A percentile compares a stretch with the other conserved stretches of the same genome.
Evolutionary conservation across 2,113 vertebrate genomes (phyloP).

Genomic region (Pedionomus torquatus): DNA sequence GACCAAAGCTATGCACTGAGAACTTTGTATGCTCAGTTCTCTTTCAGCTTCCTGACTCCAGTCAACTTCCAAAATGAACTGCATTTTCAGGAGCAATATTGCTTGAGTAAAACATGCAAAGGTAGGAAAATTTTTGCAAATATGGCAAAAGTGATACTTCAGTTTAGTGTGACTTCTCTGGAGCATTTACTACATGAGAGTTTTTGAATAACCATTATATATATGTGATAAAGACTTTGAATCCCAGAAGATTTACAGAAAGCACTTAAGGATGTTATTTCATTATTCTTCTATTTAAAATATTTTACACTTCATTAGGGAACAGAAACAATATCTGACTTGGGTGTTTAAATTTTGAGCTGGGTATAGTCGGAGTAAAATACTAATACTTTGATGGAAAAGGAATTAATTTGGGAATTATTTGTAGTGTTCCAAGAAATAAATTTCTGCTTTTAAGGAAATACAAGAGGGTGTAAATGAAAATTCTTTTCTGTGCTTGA

Average conservation of each 20-base stretch:
- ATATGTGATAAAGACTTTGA: neutral
- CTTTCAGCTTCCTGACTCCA: neutral
- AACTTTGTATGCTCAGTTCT: neutral
- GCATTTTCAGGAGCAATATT: neutral
- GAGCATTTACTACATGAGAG: neutral
- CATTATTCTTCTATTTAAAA: neutral
- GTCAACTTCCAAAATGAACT: neutral
- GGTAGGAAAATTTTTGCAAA: neutral
- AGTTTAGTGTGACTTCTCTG: neutral
- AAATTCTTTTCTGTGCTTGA: neutral
- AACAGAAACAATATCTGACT: neutral
- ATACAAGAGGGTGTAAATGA: neutral
- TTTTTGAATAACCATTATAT: neutral
- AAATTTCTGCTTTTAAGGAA: neutral
- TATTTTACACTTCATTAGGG: neutral
- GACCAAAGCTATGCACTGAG: neutral
- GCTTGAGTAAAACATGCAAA: neutral
- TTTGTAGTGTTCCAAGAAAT: neutral
- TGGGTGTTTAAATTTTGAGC: neutral
- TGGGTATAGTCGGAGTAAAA: neutral
- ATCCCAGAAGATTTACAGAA: neutral
- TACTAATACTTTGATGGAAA: neutral
- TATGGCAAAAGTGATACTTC: neutral
- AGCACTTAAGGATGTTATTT: neutral
- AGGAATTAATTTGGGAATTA: neutral